Evolutionary conservation across 2,113 vertebrate species (phyloP).

Genomic region (Poeciliopsis retropinna): DNA sequence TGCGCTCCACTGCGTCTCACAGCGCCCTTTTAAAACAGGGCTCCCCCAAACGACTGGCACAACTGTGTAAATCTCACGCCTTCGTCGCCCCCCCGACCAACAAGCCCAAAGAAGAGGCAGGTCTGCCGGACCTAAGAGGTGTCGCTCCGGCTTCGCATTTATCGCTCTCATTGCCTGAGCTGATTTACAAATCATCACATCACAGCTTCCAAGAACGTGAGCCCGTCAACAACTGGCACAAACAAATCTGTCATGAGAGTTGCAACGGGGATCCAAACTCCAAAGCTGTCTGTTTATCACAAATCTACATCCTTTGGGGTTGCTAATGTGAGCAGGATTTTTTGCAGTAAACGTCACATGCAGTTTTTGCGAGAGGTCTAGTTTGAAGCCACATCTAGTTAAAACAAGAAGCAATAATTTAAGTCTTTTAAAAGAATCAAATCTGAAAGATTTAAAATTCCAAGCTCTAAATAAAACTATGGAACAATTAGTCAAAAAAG

Average conservation of each 20-base stretch:
- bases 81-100: slow-evolving; percentile 20
- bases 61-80: slow-evolving; percentile 65
- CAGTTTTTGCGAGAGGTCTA: no score
- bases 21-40: slow-evolving; percentile 55
- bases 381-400: neutral
- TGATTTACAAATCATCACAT: slow-evolving; percentile 35
- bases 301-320: neutral
- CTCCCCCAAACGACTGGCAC: slow-evolving; percentile 58
- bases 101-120: slow-evolving; percentile 35
- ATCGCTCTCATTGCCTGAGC: slow-evolving; percentile 23
- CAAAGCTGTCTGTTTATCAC: slow-evolving; percentile 19
- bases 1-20: slow-evolving; percentile 74
- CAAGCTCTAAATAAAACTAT: neutral
- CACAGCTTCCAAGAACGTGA: slow-evolving; percentile 30
- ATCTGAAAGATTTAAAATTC: neutral
- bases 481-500: neutral
- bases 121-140: slow-evolving; percentile 45
- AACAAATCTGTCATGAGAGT: slow-evolving; percentile 44
- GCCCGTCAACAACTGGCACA: slow-evolving; percentile 10
- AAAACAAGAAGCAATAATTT: neutral
- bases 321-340: neutral
- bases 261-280: slow-evolving; percentile 2
- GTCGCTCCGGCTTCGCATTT: slow-evolving; percentile 44
- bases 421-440: neutral
- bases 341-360: neutral